Evolutionary conservation across 2,113 vertebrate species (phyloP).

Genomic region (Myodes glareolus): DNA sequence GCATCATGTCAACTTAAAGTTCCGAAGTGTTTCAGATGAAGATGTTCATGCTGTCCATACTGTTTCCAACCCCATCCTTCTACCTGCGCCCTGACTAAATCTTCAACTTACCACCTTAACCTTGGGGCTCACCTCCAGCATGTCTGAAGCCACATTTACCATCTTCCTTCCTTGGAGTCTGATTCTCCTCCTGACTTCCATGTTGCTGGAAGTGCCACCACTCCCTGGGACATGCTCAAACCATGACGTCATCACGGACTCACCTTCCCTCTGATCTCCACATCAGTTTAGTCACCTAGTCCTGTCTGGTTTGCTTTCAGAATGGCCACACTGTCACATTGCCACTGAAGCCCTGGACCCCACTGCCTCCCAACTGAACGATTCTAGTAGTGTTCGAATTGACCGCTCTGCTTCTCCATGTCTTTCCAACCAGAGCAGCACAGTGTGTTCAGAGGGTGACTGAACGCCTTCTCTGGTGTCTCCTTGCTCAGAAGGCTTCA

Average conservation of each 20-base stretch:
- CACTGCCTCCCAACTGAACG: neutral
- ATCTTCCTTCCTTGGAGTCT: neutral
- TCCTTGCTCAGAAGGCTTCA: neutral
- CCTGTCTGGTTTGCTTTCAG: neutral
- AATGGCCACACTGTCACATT: neutral
- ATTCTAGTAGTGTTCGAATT: neutral
- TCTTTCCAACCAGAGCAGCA: neutral
- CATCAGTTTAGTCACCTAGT: neutral
- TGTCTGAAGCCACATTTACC: neutral
- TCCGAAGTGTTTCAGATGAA: neutral
- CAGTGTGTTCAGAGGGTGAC: neutral
- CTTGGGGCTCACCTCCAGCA: neutral
- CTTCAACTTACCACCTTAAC: neutral
- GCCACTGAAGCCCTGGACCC: neutral
- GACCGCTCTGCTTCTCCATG: fast-evolving
- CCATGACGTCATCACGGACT: neutral
- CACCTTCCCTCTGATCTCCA: neutral
- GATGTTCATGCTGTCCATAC: neutral
- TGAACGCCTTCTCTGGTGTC: neutral
- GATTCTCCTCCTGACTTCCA: neutral
- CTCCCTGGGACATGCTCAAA: neutral
- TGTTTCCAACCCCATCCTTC: neutral
- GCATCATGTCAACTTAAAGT: neutral
- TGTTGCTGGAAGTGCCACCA: fast-evolving
- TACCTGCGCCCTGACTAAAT: too few relatives aligned